Conservation (phyloP, 2,888 invertebrate species). For the Aethes cnicana region DNA sequence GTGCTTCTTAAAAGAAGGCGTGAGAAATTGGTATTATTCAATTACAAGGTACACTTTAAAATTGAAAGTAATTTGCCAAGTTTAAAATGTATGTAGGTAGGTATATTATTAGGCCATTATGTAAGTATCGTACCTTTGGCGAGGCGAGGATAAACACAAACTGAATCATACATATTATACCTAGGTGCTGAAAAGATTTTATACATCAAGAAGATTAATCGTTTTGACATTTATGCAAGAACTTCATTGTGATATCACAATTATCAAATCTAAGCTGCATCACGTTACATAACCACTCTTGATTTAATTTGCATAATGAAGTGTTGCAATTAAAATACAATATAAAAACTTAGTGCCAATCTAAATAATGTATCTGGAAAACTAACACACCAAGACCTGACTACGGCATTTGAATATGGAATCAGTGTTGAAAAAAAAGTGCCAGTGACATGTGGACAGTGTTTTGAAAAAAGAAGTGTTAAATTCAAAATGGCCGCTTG, state of each 20-base stretch:
- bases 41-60: too few species aligned
- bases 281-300: conserved; percentile 8
- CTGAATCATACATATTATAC: neutral
- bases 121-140: too few species aligned
- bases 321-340: neutral
- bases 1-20: too few species aligned
- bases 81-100: too few species aligned
- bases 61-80: too few species aligned
- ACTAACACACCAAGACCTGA: too few species aligned
- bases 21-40: too few species aligned
- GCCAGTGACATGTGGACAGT: conserved; percentile 36
- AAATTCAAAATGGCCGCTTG: conserved; percentile 58
- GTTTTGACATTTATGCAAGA: conserved; percentile 27
- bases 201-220: conserved; percentile 20
- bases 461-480: conserved; percentile 21
- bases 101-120: too few species aligned
- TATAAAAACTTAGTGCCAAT: conserved; percentile 13
- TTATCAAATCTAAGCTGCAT: conserved; percentile 23
- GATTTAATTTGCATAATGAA: conserved; percentile 19
- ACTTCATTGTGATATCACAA: conserved; percentile 20
- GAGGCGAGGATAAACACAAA: too few species aligned
- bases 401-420: neutral
- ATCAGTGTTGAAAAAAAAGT: conserved; percentile 10
- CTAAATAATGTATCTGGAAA: neutral
- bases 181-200: neutral